Base-by-base conservation (phyloP, 2,113 vertebrate genomes). In the Callocephalon fimbriatum region DNA sequence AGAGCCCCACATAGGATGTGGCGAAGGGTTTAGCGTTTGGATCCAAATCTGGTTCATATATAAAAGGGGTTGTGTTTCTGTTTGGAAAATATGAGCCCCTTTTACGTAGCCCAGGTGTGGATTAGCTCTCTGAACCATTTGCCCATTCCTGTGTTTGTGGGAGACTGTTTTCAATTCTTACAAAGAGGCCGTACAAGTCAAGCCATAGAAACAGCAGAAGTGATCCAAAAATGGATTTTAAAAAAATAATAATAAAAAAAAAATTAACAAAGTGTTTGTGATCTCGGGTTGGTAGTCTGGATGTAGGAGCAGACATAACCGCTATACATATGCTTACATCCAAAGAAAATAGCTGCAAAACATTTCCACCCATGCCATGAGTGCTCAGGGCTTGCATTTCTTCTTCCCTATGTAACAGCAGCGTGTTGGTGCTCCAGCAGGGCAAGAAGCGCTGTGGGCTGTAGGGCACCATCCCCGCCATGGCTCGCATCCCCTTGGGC, bases 61-160 rank as follows among this genome's bases (percentile, higher is more conserved):
- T 95, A 97, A 97, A 97, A 95, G n/a, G 78, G 73, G 92, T 90
- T 96, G 91, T 97, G 95, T 98, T 98, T 96, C 98, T 97, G 38
- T 97, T 90, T 98, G 97, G 97, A 98, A 98, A 98, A 97, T 97
- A 91, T 96, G 97, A 97, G 97, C 61, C 67, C 59, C 29, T 75
- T 98, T 97, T 96, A 95, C 96, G 7, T 96, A 96, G 96, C 96
- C 98, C 97, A 98, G 97, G 97, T 98, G 97, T 95, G 97, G 97
- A 96, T 98, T 98, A 98, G 96, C 97, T 97, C 90, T 90, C 96
- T 93, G 97, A 98, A 97, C 97, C 96, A 86, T 98, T 98, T 48
- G 50, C 96, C 97, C 94, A 54, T 97, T 96, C 67, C 9, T 89
- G 53, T 70, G 85, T 97, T 97, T 95, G 95, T 95, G 86, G 93